Base-by-base conservation (phyloP, 2,888 invertebrate species). In the Callimorpha dominula region DNA sequence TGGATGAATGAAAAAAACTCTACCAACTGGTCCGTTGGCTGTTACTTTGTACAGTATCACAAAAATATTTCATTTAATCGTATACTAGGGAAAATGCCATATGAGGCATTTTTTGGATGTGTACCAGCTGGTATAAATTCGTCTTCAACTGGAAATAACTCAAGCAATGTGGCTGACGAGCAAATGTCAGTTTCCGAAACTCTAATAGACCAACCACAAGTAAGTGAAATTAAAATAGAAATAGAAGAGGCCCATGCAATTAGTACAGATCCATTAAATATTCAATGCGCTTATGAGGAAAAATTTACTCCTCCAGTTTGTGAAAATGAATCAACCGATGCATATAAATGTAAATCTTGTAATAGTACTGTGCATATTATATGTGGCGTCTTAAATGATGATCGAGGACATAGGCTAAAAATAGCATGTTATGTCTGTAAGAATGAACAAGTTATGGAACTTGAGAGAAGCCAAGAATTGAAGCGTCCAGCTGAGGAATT, bases 1-100 rank as follows among this genome's bases (percentile, higher is more conserved):
- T 76, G 75, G 75, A 76, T 73, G 75, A 5, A 42, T n/a, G 62
- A 68, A 54, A 73, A 71, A 49, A 42, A 73, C 60, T 63, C 73
- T 8, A 70, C 43, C 1, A 76, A 71, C 31, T 75, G 75, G 75
- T 73, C 75, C 3, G 2, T 68, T 11, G 73, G 73, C 1, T 76
- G 75, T 31, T 76, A 62, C 20, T 14, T 70, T 46, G 62, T 76
- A 14, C 73, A 76, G 46, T 73, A 70, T 17, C 12, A 73, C 17
- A 71, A 46, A 17, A 76, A 76, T 54, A 49, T 64, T 49, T 46
- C 46, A 11, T 17, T 62, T 17, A 12, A 68, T 49, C 54, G 20
- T 15, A 4, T 4, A 17, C 14, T 65, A 1, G 73, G 68, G 11
- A 73, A 42, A 49, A 11, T 62, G 17, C 68, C 75, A 4, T 76